A percentile compares a stretch with the other conserved stretches of the same genome.
These are phyloP conservation scores for Corvus cornix DNA, from an alignment of 2,113 vertebrate species.

Conservation along the genomic window DNA sequence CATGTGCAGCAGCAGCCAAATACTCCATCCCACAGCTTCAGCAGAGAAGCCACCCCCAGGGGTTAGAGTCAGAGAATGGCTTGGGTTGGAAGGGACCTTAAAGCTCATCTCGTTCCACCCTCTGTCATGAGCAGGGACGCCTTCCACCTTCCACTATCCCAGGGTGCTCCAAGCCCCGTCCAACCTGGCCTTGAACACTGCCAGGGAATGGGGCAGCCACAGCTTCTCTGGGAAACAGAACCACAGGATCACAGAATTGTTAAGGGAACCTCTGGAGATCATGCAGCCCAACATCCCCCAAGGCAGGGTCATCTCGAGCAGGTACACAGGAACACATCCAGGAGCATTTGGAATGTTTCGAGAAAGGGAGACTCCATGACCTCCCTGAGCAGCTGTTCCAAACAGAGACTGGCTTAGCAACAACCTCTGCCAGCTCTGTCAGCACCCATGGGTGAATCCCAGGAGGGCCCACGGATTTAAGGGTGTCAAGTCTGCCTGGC, in stretches of 20 bases:
- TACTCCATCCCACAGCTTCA: neutral
- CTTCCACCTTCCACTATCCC: neutral
- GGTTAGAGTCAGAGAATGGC: neutral
- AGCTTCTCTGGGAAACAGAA: neutral
- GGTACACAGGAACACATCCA: neutral
- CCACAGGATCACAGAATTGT: neutral
- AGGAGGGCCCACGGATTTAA: no score
- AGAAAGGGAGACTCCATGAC: neutral
- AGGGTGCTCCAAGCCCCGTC: neutral
- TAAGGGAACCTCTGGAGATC: neutral
- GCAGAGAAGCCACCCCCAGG: neutral
- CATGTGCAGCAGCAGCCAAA: neutral
- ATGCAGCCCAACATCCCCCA: neutral
- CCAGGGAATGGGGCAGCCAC: neutral
- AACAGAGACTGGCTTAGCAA: neutral
- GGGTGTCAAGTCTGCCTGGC: neutral
- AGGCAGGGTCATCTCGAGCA: neutral
- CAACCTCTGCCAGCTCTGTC: neutral
- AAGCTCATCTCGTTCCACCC: rapidly evolving
- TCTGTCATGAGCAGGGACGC: neutral
- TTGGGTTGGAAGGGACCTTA: neutral
- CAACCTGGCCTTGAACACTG: neutral
- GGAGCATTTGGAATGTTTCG: neutral
- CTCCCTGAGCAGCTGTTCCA: neutral
- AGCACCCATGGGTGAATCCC: neutral